phyloP scores from a whole-genome alignment of 2,113 vertebrate species.

The Pelusios castaneus region DNA sequence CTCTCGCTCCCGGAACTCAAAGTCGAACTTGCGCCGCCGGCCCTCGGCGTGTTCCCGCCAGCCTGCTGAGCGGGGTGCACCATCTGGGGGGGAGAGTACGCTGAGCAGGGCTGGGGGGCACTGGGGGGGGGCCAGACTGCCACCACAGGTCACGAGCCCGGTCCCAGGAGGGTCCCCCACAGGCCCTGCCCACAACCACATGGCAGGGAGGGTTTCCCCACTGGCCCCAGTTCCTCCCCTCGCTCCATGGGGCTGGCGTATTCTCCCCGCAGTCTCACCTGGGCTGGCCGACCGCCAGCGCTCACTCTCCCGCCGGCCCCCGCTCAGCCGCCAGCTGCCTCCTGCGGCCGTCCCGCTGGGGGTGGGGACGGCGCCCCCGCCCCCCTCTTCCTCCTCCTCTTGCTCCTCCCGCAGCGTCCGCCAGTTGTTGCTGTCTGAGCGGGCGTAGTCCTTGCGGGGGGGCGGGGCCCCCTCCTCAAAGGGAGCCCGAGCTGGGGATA shows the following conservation, averaged over 20 bases:
- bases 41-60: slow-evolving; percentile 87
- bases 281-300: slow-evolving; percentile 75
- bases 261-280: slow-evolving; percentile 35
- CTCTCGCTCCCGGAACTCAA: slow-evolving; percentile 86
- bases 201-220: not conserved
- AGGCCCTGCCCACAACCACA: not conserved
- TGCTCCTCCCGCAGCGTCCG: slow-evolving; percentile 90
- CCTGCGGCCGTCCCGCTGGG: slow-evolving; percentile 57
- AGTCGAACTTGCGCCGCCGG: slow-evolving; percentile 89
- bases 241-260: not conserved
- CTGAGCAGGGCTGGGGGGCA: no score
- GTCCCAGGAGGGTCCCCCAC: not conserved
- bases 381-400: slow-evolving; percentile 83
- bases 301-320: slow-evolving; percentile 81
- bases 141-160: not conserved
- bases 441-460: slow-evolving; percentile 87
- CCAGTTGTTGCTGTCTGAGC: slow-evolving; percentile 94
- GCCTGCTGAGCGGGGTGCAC: slow-evolving; percentile 89
- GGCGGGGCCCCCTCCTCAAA: slow-evolving; percentile 83
- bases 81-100: slow-evolving; percentile 71
- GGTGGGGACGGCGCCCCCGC: slow-evolving; percentile 47
- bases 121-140: not conserved
- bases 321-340: slow-evolving; percentile 82
- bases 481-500: slow-evolving; percentile 77
- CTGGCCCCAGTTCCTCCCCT: not conserved